Conservation (phyloP, 1,140 invertebrate species). For the Plectus sambesii region DNA sequence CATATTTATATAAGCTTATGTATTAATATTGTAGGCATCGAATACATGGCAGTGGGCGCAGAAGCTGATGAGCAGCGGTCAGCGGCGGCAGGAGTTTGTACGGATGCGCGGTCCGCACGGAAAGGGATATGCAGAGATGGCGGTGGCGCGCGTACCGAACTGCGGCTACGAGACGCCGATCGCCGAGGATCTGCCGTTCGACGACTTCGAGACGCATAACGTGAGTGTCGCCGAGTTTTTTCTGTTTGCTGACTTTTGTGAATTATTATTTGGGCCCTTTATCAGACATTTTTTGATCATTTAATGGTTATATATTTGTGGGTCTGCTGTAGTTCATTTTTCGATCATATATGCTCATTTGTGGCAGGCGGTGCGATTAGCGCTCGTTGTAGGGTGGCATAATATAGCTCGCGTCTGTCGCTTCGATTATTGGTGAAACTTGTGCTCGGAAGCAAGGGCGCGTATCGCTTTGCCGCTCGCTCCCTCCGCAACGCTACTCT, state of each 20-base stretch:
- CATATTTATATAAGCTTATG: too few species aligned
- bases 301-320: too few species aligned
- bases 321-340: too few species aligned
- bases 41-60: slow-evolving; percentile 92
- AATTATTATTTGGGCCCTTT: too few species aligned
- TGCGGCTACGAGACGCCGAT: slow-evolving; percentile 81
- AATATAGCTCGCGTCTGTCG: too few species aligned
- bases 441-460: neutral
- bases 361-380: too few species aligned
- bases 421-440: too few species aligned
- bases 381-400: too few species aligned
- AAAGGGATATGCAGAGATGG: slow-evolving; percentile 95
- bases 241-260: too few species aligned
- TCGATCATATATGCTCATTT: too few species aligned
- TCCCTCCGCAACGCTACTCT: neutral
- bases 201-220: neutral
- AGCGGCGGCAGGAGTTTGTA: slow-evolving; percentile 78
- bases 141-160: slow-evolving; percentile 75
- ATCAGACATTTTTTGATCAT: too few species aligned
- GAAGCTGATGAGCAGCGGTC: slow-evolving; percentile 71
- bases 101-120: slow-evolving; percentile 90
- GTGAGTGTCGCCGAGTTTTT: too few species aligned
- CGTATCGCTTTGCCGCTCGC: neutral
- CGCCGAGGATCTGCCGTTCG: slow-evolving; percentile 57
- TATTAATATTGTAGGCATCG: slow-evolving; percentile 61